Evolutionary conservation across 2,113 vertebrate species (phyloP).

Genomic region (Casuarius casuarius): DNA sequence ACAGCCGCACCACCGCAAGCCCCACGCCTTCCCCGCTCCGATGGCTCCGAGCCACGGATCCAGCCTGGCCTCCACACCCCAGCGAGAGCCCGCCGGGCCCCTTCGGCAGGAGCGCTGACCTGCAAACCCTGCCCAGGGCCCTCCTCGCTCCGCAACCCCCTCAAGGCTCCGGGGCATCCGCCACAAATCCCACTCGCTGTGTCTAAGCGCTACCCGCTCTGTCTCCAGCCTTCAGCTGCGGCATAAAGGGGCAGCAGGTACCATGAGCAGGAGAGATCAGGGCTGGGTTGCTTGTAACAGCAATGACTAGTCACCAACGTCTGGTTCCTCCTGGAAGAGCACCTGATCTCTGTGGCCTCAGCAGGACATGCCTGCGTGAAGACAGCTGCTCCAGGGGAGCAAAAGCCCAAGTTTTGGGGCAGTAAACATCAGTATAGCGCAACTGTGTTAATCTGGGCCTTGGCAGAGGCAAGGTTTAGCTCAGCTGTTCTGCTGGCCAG

Average conservation of each 20-base stretch:
- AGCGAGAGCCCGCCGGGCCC: not conserved
- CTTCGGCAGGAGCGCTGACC: not conserved
- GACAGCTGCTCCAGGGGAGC: not conserved
- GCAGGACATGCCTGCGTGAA: not conserved
- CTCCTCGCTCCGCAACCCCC: not conserved
- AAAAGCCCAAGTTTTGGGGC: not conserved
- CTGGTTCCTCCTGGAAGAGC: not conserved
- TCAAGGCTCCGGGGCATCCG: not conserved
- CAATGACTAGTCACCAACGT: not conserved
- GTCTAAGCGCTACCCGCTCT: not conserved
- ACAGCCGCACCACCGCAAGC: not conserved
- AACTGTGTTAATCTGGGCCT: not conserved
- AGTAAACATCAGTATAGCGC: accelerated
- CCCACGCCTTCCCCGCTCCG: not conserved
- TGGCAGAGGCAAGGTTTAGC: not conserved
- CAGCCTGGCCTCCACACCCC: not conserved
- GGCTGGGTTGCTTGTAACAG: not conserved
- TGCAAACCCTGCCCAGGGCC: not conserved
- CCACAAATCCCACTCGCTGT: accelerated
- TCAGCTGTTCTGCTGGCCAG: not conserved
- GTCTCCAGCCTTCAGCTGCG: not conserved
- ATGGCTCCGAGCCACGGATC: not conserved
- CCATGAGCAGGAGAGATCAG: not conserved
- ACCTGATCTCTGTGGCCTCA: not conserved
- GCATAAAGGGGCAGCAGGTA: not conserved